Evolutionary conservation across 1,140 invertebrate genomes (phyloP).

Genomic region (Cryptotermes secundus): DNA sequence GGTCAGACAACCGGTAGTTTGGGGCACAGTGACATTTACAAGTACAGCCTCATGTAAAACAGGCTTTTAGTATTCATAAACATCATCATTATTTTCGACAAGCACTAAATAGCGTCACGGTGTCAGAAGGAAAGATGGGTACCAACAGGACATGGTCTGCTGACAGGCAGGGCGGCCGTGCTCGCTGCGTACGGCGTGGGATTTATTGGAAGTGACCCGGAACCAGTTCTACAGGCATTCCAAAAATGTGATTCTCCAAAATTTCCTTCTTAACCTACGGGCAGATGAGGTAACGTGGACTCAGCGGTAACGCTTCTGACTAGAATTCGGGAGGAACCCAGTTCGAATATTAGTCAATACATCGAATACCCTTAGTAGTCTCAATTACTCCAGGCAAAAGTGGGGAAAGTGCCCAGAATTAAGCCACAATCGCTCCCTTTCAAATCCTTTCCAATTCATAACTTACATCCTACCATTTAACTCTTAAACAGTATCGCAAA

Average conservation of each 20-base stretch:
- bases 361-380: no score
- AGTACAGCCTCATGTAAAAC: background rate
- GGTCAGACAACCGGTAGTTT: background rate
- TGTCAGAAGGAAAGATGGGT: background rate
- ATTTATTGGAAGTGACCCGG: background rate
- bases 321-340: no score
- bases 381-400: no score
- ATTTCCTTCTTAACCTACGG: background rate
- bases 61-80: background rate
- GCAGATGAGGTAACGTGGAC: no score
- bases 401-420: no score
- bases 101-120: background rate
- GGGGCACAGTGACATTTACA: background rate
- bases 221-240: background rate
- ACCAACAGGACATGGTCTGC: no score
- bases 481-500: no score
- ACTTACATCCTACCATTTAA: no score
- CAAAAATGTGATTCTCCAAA: background rate
- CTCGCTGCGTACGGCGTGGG: background rate
- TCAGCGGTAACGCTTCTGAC: no score
- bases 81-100: constrained; percentile 8
- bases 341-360: no score
- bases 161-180: background rate
- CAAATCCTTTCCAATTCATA: no score
- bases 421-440: no score